Evolutionary conservation across 2,113 vertebrate genomes (phyloP).

Genomic region (Phalacrocorax carbo): DNA sequence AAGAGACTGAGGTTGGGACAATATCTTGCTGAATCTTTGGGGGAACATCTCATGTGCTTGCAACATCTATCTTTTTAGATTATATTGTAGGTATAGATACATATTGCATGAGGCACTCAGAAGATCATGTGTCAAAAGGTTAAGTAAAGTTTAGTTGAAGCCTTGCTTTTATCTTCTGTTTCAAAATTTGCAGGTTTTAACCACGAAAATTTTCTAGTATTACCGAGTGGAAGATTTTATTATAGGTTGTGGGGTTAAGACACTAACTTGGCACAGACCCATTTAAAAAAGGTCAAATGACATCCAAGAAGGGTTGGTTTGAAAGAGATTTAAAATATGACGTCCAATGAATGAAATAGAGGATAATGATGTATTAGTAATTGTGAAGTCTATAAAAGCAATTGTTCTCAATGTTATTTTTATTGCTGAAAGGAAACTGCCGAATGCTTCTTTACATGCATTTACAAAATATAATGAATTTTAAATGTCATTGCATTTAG

Average conservation of each 20-base stretch:
- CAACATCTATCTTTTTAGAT: background rate
- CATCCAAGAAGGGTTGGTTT: background rate
- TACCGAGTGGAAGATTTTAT: background rate
- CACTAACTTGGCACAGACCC: background rate
- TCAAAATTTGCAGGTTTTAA: background rate
- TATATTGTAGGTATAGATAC: background rate
- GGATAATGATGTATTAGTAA: background rate
- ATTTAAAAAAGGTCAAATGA: background rate
- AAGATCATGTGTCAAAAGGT: background rate
- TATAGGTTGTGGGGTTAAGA: background rate
- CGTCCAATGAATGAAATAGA: background rate
- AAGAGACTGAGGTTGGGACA: background rate
- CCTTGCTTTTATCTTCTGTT: background rate
- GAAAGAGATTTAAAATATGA: background rate
- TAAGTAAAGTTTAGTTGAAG: background rate
- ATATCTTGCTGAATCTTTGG: background rate
- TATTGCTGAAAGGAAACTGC: background rate
- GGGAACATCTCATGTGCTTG: background rate
- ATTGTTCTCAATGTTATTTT: background rate
- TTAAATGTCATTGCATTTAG: background rate
- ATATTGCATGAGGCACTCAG: background rate
- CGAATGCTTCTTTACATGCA: background rate
- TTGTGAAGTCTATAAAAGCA: background rate
- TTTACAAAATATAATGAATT: background rate
- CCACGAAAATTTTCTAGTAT: background rate